Base-by-base conservation (phyloP, 1,140 invertebrate genomes). In the Macrotrachela quadricornifera region DNA sequence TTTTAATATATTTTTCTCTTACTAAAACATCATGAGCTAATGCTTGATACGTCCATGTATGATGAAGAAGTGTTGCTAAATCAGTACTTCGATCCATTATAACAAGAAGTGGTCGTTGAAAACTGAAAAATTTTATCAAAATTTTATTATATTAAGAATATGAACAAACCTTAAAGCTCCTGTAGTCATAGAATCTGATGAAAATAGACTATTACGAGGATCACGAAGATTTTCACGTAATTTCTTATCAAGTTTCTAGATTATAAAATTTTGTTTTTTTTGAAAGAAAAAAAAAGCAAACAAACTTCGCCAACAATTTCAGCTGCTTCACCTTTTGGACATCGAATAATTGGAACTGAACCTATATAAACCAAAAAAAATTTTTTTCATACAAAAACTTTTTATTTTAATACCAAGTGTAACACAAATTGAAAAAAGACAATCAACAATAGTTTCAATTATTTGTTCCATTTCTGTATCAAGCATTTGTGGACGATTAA, bases 1-100 rank as follows among this genome's bases (percentile, higher is more conserved):
- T n/a, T n/a, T n/a, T n/a, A n/a, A n/a, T n/a, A n/a, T n/a, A n/a
- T n/a, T n/a, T n/a, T n/a, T n/a, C n/a, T n/a, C 21, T 30, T 8
- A 30, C 21, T 13, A 95, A 66, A 1, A 95, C 80, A 75, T 96
- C 91, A 69, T 96, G 90, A 37, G 84, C 80, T 50, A 99, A 66
- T 12, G 92, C 91, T 71, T 95, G 88, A 69, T 99, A 99, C 1
- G 90, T 97, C 94, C 94, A 99, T 6, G 92, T 94, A 69, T 99
- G 94, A 77, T 96, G 88, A 55, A 99, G 70, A 40, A 87, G 87
- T 15, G 91, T 96, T 0, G 90, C 85, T 76, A 99, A 80, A 71
- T 99, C 92, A 54, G 95, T 76, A 71, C 85, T 90, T 55, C 94
- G 74, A 69, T 99, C 94, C 45, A 96, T 73, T 56, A 99, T 72